Conservation (phyloP, 2,888 invertebrate genomes). For the Idaea dimidiata region DNA sequence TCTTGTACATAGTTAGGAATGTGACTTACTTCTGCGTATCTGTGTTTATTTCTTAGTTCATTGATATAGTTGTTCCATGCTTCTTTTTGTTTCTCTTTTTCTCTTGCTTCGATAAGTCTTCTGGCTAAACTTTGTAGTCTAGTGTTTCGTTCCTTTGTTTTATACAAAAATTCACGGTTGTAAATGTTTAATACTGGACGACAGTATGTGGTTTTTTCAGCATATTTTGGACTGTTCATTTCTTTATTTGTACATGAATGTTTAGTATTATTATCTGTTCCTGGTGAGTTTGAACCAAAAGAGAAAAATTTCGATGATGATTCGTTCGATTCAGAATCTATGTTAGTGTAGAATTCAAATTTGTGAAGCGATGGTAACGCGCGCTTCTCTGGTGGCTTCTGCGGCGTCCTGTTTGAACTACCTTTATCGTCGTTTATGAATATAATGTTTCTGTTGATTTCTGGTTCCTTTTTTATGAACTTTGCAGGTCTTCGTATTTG, state of each 20-base stretch:
- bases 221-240: conserved; percentile 18
- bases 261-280: conserved; percentile 3
- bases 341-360: not conserved
- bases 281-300: not conserved
- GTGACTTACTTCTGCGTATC: conserved; percentile 7
- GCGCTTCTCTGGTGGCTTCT: not conserved
- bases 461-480: not conserved
- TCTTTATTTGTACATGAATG: not conserved
- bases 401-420: not conserved
- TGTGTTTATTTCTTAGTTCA: conserved; percentile 51
- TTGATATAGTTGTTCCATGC: conserved; percentile 63
- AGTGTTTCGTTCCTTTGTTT: conserved; percentile 48
- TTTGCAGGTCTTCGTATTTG: not conserved
- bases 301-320: too few species aligned
- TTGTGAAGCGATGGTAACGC: not conserved
- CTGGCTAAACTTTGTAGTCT: conserved; percentile 48
- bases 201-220: conserved; percentile 53
- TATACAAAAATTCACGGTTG: conserved; percentile 45
- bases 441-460: conserved; percentile 6
- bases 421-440: conserved; percentile 6
- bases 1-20: conserved; percentile 26
- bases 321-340: not conserved
- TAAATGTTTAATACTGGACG: conserved; percentile 41
- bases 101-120: conserved; percentile 43
- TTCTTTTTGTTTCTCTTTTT: conserved; percentile 50